Evolutionary conservation across 1,140 invertebrate genomes (phyloP).

Genomic region (Bombus polaris): DNA sequence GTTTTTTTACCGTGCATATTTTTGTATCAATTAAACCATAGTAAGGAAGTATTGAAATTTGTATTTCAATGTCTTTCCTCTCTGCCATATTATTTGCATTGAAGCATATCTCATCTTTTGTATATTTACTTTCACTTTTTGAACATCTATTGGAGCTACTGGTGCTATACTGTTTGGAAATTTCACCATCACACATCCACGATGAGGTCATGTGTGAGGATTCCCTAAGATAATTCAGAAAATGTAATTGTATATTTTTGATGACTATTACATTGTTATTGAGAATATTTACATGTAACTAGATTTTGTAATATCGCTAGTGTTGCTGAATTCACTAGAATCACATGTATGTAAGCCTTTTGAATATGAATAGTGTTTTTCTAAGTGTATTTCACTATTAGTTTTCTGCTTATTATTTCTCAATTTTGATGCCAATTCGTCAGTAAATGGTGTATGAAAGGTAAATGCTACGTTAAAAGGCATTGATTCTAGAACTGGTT

Average conservation of each 20-base stretch:
- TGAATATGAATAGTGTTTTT: background rate
- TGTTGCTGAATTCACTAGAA: background rate
- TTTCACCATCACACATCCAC: background rate
- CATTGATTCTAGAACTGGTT: background rate
- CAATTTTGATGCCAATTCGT: constrained; percentile 12
- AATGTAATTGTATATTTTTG: background rate
- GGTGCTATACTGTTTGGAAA: background rate
- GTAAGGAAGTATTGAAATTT: constrained; percentile 57
- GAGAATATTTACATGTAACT: constrained; percentile 8
- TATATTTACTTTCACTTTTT: background rate
- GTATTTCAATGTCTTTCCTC: constrained; percentile 24
- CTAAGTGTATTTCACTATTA: constrained; percentile 10
- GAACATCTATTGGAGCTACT: background rate
- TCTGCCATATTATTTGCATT: background rate
- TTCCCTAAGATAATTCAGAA: background rate
- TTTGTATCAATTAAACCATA: constrained; percentile 40
- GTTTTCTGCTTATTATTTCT: background rate
- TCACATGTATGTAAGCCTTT: background rate
- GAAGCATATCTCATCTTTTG: background rate
- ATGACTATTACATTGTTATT: background rate
- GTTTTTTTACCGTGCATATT: constrained; percentile 50
- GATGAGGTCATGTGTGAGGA: background rate
- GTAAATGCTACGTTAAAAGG: constrained; percentile 62
- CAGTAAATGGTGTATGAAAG: constrained; percentile 50
- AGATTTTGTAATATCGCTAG: background rate